These are phyloP conservation scores for Pluvianellus socialis DNA, from an alignment of 2,113 vertebrate genomes.

Conservation along the genomic window DNA sequence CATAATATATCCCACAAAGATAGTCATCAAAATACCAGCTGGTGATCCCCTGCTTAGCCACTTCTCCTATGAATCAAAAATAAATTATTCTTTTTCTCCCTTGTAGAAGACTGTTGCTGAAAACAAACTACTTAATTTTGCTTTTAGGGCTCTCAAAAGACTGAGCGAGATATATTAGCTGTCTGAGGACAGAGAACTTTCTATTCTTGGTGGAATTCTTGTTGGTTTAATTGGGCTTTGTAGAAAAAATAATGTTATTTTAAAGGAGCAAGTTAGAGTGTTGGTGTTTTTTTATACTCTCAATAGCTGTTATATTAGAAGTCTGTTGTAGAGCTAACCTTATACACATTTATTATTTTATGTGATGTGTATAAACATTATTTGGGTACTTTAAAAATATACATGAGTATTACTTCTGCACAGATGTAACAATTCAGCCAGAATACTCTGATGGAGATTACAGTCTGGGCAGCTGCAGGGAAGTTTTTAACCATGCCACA, in stretches of 20 bases:
- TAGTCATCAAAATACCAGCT: slow-evolving; percentile 1
- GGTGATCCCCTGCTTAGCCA: not conserved
- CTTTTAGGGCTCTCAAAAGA: slow-evolving; percentile 43
- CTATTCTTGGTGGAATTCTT: slow-evolving; percentile 46
- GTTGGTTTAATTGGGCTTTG: slow-evolving; percentile 52
- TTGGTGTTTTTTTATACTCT: slow-evolving; percentile 7
- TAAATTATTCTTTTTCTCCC: slow-evolving; percentile 4
- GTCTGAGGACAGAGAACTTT: slow-evolving; percentile 37
- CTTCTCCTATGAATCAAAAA: slow-evolving; percentile 34
- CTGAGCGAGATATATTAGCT: slow-evolving; percentile 13
- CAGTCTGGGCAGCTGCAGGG: not conserved
- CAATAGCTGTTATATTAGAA: not conserved
- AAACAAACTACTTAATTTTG: slow-evolving; percentile 58
- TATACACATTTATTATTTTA: not conserved
- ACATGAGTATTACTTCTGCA: not conserved
- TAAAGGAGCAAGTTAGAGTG: not conserved
- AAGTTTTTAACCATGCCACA: not conserved
- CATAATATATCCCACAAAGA: not conserved
- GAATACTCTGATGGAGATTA: not conserved
- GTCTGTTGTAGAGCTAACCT: not conserved
- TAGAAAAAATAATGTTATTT: slow-evolving; percentile 41
- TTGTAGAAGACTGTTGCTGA: slow-evolving; percentile 1
- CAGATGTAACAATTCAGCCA: not conserved
- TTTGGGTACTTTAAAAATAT: not conserved
- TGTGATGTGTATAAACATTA: not conserved